Percentiles rank a stretch among this genome's conserved stretches.
phyloP scores from a whole-genome alignment of 2,113 vertebrate genomes.

The Tauraco erythrolophus region DNA sequence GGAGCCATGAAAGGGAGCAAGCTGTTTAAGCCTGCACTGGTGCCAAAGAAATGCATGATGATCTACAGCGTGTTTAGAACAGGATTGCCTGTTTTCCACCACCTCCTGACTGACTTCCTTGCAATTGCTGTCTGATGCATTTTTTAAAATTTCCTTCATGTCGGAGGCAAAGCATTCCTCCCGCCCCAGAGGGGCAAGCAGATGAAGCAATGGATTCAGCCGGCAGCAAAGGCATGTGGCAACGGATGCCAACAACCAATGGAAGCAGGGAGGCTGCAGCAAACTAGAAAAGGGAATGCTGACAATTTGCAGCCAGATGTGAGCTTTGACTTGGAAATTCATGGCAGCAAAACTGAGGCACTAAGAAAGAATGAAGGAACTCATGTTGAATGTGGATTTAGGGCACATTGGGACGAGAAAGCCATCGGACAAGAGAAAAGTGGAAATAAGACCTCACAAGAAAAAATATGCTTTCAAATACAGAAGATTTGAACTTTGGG shows the following conservation, averaged over 20 bases:
- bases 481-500: neutral
- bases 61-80: neutral
- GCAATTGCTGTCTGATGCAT: neutral
- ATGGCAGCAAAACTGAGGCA: neutral
- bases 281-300: slow-evolving; percentile 14
- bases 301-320: neutral
- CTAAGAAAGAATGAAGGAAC: neutral
- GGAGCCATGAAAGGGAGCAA: neutral
- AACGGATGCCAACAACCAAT: neutral
- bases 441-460: neutral
- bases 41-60: slow-evolving; percentile 33
- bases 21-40: neutral
- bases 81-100: neutral
- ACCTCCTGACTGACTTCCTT: neutral
- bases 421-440: neutral
- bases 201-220: neutral
- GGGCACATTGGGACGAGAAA: neutral
- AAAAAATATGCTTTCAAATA: neutral
- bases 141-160: neutral
- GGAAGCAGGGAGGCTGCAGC: neutral
- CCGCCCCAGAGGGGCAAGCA: neutral
- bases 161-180: neutral
- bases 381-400: neutral
- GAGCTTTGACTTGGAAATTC: neutral
- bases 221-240: slow-evolving; percentile 1